These are phyloP conservation scores for Tryphoninae sp. DNA, from an alignment of 2,888 invertebrate genomes.

Conservation along the genomic window DNA sequence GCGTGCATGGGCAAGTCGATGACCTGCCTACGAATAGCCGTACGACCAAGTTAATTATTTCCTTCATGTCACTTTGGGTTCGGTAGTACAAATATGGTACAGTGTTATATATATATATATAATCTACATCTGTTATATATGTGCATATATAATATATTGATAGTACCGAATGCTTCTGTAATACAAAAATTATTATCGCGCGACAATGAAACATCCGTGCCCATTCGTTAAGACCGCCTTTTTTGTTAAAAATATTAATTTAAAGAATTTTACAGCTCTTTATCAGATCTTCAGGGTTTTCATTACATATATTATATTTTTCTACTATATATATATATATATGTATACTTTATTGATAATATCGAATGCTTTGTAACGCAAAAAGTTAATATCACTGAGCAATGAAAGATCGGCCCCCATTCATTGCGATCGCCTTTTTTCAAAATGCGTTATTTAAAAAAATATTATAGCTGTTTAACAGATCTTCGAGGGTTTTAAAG, in stretches of 20 bases:
- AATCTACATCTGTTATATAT: constrained; percentile 12
- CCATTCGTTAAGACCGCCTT: neutral
- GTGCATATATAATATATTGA: neutral
- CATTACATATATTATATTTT: constrained; percentile 4
- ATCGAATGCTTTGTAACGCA: constrained; percentile 38
- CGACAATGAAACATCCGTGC: neutral
- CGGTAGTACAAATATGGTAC: constrained; percentile 30
- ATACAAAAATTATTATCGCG: constrained; percentile 44
- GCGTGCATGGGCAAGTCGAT: constrained; percentile 8
- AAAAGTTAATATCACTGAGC: constrained; percentile 35
- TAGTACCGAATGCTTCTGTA: constrained; percentile 29
- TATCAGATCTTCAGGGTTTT: constrained; percentile 45
- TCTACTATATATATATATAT: constrained; percentile 7
- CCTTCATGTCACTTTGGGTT: constrained; percentile 19
- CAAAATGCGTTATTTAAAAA: constrained; percentile 45
- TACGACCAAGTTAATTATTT: constrained; percentile 41
- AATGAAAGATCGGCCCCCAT: neutral
- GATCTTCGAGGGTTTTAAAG: constrained; percentile 34
- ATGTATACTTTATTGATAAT: constrained; percentile 1
- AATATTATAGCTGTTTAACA: constrained; percentile 52
- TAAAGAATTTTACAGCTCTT: constrained; percentile 52
- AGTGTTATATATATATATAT: constrained; percentile 7
- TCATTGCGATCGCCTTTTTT: neutral
- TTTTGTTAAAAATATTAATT: constrained; percentile 28
- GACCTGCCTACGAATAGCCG: constrained; percentile 27